Evolutionary conservation across 2,797 vertebrate species (phyloP), one percentile per base, ranked within the genome.

Genomic region (Anabacerthia variegaticeps): DNA sequence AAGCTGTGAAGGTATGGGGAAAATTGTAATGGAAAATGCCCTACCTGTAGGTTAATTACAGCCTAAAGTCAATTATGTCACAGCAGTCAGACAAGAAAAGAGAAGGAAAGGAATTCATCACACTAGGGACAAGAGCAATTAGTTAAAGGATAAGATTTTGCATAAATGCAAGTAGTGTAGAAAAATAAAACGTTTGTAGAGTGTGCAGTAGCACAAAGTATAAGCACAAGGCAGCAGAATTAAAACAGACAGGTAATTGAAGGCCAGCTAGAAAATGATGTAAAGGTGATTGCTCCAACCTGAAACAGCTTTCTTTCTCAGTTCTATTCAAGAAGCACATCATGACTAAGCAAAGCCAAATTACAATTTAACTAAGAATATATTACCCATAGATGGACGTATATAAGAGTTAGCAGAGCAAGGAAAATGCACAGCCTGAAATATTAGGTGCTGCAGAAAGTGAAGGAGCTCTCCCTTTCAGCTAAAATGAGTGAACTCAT

Each of bases 41-140:
- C 48, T 77, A 61, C 30, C 89, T 91, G 32, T 88, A 61, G 65
- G 68, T 91, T 95, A 94, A 95, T 95, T 92, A 91, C 61, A 91
- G 41, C 52, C 58, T 89, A 71, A 94, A 95, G 52, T 17, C 1
- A 49, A 61, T 91, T 85, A 65, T 89, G 63, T 65, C 85, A 89
- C 75, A 89, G 21, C 12, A 93, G 34, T 22, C 24, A 74, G 78
- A 89, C 46, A 85, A 71, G 58, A 88, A 82, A 81, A 89, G 67
- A 87, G 62, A 75, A 88, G 21, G 30, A 76, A 94, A 83, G 56
- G 56, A 89, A 88, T 91, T 89, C 37, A 58, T 95, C 85, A 66
- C 27, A 65, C 0, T 58, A 36, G 51, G 66, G 54, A 78, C 68
- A 80, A 14, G 89, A 74, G 39, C 49, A 91, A 94, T 91, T 95